phyloP scores from a whole-genome alignment of 2,797 vertebrate genomes.

The Zalophus californianus region DNA sequence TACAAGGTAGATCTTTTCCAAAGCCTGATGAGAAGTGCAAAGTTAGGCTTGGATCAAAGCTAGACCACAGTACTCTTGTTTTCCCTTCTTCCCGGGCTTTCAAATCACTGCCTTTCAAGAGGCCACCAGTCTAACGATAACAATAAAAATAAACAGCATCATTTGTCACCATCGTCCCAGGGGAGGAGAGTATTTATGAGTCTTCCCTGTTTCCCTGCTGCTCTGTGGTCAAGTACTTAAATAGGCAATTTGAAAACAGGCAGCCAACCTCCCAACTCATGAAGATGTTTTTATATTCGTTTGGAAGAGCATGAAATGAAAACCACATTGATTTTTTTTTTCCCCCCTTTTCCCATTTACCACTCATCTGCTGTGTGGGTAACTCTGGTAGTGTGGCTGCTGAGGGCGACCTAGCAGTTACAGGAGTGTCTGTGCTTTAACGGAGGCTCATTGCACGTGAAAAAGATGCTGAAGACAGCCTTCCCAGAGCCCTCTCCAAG shows the following conservation, averaged over 20 bases:
- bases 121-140: conserved; percentile 62
- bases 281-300: conserved; percentile 78
- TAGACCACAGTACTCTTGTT: neutral
- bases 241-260: conserved; percentile 78
- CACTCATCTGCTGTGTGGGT: conserved; percentile 7
- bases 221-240: conserved; percentile 78
- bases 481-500: neutral
- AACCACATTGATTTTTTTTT: conserved; percentile 44
- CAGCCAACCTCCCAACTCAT: conserved; percentile 80
- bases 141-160: conserved; percentile 60
- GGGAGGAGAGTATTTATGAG: conserved; percentile 69
- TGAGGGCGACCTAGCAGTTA: neutral
- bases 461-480: neutral
- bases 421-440: neutral
- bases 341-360: neutral
- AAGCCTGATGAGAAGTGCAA: neutral
- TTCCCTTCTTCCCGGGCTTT: neutral
- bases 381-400: neutral
- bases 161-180: conserved; percentile 61
- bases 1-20: neutral
- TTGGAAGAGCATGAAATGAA: conserved; percentile 70
- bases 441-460: neutral
- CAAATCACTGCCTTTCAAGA: conserved; percentile 46
- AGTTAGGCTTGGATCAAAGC: neutral
- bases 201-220: conserved; percentile 70